Base-by-base conservation (phyloP, 1,140 invertebrate species). In the Adoxophyes honmai region DNA sequence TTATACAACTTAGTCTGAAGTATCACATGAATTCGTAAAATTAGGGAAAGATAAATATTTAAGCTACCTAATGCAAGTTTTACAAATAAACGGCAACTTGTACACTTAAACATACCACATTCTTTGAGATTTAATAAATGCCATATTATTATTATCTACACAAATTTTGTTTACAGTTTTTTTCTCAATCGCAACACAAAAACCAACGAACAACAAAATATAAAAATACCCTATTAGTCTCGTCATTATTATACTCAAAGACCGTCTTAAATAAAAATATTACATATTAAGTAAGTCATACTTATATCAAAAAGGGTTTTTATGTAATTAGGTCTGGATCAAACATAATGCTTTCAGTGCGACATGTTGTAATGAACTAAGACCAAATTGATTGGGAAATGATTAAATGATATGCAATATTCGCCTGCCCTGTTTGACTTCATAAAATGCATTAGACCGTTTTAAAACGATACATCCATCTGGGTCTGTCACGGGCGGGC, bases 1-100 rank as follows among this genome's bases (percentile, higher is more conserved):
- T 81, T 75, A 71, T 68, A 76, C 71, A 83, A 72, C 78, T 78
- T 81, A 81, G 66, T 70, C 72, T 69, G 73, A 80, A 85, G 76
- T 86, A 86, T 86, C 80, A 86, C 82, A 83, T 83, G 67, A 79
- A 79, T 74, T 68, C 70, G 66, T 79, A 85, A 81, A 73, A 58
- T 60, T 60, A 57, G 34, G 52, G 60, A 56, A 62, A 62, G 60
- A 62, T 58, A 62, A 62, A 58, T 62, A 62, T 55, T 59, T 61
- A 72, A 68, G 63, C 68, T 75, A 78, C 61, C 60, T 73, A 71
- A 72, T 63, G 66, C 39, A 66, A 66, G 62, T 70, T 55, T 63
- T 62, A 60, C 59, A 66, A 58, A 34, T 57, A 54, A 68, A 68
- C 62, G 63, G 66, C 67, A 69, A 62, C 52, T 68, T 70, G 52